phyloP scores from a whole-genome alignment of 2,797 vertebrate genomes.

The Anas georgica region DNA sequence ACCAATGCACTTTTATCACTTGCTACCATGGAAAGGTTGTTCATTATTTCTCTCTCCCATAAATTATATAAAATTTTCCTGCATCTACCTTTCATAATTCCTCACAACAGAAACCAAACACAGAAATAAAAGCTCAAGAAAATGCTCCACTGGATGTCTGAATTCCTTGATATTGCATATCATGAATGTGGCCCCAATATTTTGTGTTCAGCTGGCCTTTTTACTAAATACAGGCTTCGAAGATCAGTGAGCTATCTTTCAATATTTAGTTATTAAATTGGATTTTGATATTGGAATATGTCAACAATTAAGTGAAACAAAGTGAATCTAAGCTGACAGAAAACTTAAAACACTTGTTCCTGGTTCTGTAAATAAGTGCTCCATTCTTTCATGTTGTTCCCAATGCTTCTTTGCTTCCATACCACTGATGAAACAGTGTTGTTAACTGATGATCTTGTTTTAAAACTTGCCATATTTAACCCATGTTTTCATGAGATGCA shows the following conservation, averaged over 20 bases:
- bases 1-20: neutral
- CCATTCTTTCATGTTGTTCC: neutral
- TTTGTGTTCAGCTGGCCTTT: neutral
- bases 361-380: neutral
- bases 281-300: neutral
- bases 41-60: neutral
- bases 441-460: neutral
- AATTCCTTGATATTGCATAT: neutral
- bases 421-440: neutral
- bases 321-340: neutral
- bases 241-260: neutral
- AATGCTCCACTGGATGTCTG: neutral
- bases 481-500: neutral
- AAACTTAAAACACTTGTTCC: neutral
- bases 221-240: neutral
- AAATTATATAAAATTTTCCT: neutral
- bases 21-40: neutral
- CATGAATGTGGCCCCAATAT: neutral
- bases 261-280: neutral
- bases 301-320: neutral
- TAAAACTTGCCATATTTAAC: neutral
- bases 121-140: neutral
- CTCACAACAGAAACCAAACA: neutral
- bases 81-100: neutral
- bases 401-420: neutral